A percentile compares a stretch with the other conserved stretches of the same genome.
These are phyloP conservation scores for Palythoa heliodiscus DNA, from an alignment of 92 coral and sea anemone species.

Conservation along the genomic window DNA sequence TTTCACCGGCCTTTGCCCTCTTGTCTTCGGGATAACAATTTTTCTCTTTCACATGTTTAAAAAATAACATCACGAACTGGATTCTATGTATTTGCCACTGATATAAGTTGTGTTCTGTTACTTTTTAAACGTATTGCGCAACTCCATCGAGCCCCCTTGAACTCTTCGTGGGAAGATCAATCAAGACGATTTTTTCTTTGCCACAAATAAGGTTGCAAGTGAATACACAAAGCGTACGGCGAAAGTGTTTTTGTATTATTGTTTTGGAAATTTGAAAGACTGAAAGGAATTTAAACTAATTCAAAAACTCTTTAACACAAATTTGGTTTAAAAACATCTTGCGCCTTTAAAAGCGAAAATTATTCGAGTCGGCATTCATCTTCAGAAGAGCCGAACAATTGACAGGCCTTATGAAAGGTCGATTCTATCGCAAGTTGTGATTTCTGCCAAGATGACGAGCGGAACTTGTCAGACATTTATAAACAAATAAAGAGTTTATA, in stretches of 20 bases:
- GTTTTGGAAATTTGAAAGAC: neutral
- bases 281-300: neutral
- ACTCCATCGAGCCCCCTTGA: neutral
- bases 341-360: neutral
- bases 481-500: slow-evolving; percentile 32
- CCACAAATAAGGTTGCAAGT: neutral
- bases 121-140: slow-evolving; percentile 11
- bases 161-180: slow-evolving; percentile 15
- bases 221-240: neutral
- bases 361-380: slow-evolving; percentile 10
- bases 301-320: neutral
- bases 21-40: neutral
- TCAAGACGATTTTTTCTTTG: slow-evolving; percentile 14
- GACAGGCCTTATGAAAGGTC: slow-evolving; percentile 43
- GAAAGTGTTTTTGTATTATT: neutral
- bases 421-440: slow-evolving; percentile 47
- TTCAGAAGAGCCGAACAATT: slow-evolving; percentile 35
- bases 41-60: neutral
- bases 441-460: slow-evolving; percentile 29
- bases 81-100: neutral
- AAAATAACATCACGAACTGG: neutral
- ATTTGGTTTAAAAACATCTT: neutral
- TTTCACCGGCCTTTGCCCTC: slow-evolving; percentile 1
- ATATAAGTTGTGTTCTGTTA: neutral
- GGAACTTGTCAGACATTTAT: slow-evolving; percentile 33